Base-by-base conservation (phyloP, 1,140 invertebrate species). In the Kradibia gibbosae region DNA sequence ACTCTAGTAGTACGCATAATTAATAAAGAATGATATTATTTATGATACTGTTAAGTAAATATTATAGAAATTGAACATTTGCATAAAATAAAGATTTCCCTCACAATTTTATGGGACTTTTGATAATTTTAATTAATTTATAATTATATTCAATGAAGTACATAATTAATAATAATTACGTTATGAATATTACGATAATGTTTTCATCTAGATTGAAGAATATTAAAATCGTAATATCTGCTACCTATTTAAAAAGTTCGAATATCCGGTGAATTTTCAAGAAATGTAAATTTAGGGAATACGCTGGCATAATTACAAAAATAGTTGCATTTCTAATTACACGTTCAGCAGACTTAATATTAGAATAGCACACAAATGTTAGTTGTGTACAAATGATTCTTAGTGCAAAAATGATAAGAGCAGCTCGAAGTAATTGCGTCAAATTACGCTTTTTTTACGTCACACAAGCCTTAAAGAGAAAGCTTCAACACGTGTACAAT, bases 341-440 rank as follows among this genome's bases (percentile, higher is more conserved):
- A 74, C 71, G 42, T 39, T 65, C 60, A 80, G 55, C 72, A 75
- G 28, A 75, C 79, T n/a, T n/a, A 80, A 39, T 80, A 71, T 80
- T 73, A 80, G 36, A 25, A 28, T n/a, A 31, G 53, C 36, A 13
- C 17, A 17, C 17, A 25, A 15, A 20, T 34, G 15, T 15, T 11
- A 31, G 42, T 74, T 22, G 31, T 50, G 45, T 74, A 22, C 42
- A 57, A 73, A 50, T 62, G 55, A 75, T 81, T 75, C 79, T n/a
- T 48, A 39, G 55, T 15, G 71, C 8, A 67, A 42, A 75, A 70
- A 81, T 75, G 55, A 80, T 57, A 74, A 74, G 42, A 73, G 57
- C 20, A 74, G 55, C 22, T 57, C 45, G 11, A 22, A 36, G 53
- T 81, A 81, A 81, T 81, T 76, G 73, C 80, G 60, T 53, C 45